A percentile compares a stretch with the other conserved stretches of the same genome.
phyloP scores from a whole-genome alignment of 1,140 invertebrate genomes.

The Apocrypta bakeri region DNA sequence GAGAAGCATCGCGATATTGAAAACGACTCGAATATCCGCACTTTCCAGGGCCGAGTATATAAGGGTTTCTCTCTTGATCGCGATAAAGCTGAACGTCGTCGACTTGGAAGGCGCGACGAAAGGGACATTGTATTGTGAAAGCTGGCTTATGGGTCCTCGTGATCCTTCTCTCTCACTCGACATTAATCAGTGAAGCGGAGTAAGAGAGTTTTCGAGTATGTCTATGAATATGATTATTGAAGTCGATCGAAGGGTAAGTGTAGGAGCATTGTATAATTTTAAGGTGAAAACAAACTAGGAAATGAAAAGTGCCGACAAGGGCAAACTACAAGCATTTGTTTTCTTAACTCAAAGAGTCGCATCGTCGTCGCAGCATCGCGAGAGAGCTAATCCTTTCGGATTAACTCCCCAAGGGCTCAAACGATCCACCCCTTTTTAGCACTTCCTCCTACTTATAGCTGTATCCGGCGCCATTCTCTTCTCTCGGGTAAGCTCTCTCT shows the following conservation, averaged over 20 bases:
- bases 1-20: conserved; percentile 30
- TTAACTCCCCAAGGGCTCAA: conserved; percentile 59
- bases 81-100: conserved; percentile 29
- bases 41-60: neutral
- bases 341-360: neutral
- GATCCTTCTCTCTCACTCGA: neutral
- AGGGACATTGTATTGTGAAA: conserved; percentile 46
- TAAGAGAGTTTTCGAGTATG: neutral
- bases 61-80: conserved; percentile 28
- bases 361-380: neutral
- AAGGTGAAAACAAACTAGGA: neutral
- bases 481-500: conserved; percentile 60
- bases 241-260: neutral
- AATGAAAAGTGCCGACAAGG: neutral
- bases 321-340: neutral
- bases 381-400: conserved; percentile 59
- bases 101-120: conserved; percentile 28
- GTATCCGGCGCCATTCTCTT: conserved; percentile 40
- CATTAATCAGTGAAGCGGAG: conserved; percentile 43
- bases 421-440: conserved; percentile 68
- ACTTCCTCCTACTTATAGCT: conserved; percentile 63
- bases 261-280: neutral
- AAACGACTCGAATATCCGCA: conserved; percentile 43
- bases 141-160: conserved; percentile 23
- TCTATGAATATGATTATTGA: conserved; percentile 28